phyloP scores from a whole-genome alignment of 2,888 invertebrate genomes.

The Drosophila cognata region DNA sequence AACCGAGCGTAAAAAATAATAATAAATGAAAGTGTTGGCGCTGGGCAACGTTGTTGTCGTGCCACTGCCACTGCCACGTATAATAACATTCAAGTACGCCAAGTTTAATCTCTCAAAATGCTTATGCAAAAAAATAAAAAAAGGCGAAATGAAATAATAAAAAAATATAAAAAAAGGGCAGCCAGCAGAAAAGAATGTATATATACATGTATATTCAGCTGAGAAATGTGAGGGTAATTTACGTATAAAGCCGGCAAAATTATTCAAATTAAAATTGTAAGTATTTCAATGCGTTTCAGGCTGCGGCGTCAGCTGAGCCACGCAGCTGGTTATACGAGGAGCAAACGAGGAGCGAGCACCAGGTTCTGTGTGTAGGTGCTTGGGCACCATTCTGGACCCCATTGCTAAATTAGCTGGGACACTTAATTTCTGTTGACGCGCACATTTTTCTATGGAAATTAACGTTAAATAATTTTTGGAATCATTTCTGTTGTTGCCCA shows the following conservation, averaged over 20 bases:
- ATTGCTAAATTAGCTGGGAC: slow-evolving; percentile 78
- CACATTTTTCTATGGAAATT: slow-evolving; percentile 81
- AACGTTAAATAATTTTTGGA: slow-evolving; percentile 79
- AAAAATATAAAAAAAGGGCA: slow-evolving; percentile 44
- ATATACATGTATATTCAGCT: slow-evolving; percentile 52
- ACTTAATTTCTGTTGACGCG: slow-evolving; percentile 80
- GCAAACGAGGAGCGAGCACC: neutral
- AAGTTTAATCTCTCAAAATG: slow-evolving; percentile 80
- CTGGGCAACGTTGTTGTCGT: slow-evolving; percentile 53
- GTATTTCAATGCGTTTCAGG: slow-evolving; percentile 72
- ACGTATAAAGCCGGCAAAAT: slow-evolving; percentile 79
- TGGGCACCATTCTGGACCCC: slow-evolving; percentile 42
- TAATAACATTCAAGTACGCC: slow-evolving; percentile 80
- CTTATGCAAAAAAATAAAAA: slow-evolving; percentile 73
- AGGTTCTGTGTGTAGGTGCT: slow-evolving; percentile 8
- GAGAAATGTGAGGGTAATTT: slow-evolving; percentile 74
- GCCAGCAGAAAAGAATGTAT: slow-evolving; percentile 41
- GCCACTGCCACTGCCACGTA: slow-evolving; percentile 59
- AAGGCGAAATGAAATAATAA: slow-evolving; percentile 9
- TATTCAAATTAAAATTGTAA: slow-evolving; percentile 79
- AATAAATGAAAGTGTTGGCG: slow-evolving; percentile 79
- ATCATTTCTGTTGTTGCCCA: slow-evolving; percentile 63
- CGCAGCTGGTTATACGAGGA: slow-evolving; percentile 33
- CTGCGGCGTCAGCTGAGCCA: slow-evolving; percentile 56
- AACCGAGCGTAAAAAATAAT: slow-evolving; percentile 76